Evolutionary conservation across 2,888 invertebrate genomes (phyloP).

Genomic region (Flexamia atlantica): DNA sequence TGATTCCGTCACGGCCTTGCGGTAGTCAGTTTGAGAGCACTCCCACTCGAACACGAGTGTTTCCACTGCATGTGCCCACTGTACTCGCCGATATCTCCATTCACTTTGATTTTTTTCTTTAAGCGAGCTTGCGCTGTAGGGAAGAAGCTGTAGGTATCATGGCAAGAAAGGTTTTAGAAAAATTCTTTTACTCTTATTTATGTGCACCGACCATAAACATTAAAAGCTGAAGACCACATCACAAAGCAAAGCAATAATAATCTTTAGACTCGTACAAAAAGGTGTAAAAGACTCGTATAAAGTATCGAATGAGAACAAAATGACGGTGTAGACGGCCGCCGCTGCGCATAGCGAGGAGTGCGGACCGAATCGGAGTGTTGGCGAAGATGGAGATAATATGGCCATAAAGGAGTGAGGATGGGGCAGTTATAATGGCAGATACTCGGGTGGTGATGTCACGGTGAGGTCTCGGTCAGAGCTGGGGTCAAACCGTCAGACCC

Average conservation of each 20-base stretch:
- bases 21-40: too few relatives aligned
- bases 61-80: too few relatives aligned
- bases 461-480: background rate
- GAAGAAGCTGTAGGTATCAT: too few relatives aligned
- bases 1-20: too few relatives aligned
- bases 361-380: slow-evolving; percentile 1
- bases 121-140: too few relatives aligned
- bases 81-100: too few relatives aligned
- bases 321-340: background rate
- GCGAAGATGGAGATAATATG: slow-evolving; percentile 15
- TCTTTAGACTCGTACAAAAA: background rate
- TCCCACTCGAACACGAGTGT: too few relatives aligned
- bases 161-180: too few relatives aligned
- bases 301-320: background rate
- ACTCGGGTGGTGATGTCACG: background rate
- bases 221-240: background rate
- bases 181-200: too few relatives aligned
- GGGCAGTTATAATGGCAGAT: slow-evolving; percentile 7
- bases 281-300: background rate
- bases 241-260: background rate
- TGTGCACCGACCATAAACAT: background rate
- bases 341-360: background rate
- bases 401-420: slow-evolving; percentile 8
- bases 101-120: too few relatives aligned
- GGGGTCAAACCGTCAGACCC: too few relatives aligned